Percentiles rank a stretch among this genome's conserved stretches.
phyloP scores from a whole-genome alignment of 2,797 vertebrate genomes.

The Adelosebastes latens region DNA sequence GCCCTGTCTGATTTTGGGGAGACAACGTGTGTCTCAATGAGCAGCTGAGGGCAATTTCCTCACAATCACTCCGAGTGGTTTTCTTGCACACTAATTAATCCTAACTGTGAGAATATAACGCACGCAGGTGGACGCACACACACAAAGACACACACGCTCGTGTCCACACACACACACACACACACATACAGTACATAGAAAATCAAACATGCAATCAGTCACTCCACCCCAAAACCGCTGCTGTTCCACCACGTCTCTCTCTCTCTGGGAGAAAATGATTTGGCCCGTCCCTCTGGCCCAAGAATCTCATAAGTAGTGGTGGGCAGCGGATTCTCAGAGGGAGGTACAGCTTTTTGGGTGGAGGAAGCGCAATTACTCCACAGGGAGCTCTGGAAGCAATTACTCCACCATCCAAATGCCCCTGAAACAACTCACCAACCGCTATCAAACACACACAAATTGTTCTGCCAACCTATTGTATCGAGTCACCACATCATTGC shows the following conservation, averaged over 20 bases:
- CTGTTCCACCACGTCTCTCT: constrained; percentile 43
- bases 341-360: constrained; percentile 58
- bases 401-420: constrained; percentile 74
- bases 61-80: constrained; percentile 58
- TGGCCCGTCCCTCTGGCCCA: constrained; percentile 42
- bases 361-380: constrained; percentile 75
- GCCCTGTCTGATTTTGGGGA: constrained; percentile 35
- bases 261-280: constrained; percentile 56
- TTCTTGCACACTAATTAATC: constrained; percentile 55
- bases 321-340: constrained; percentile 67
- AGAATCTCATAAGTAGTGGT: constrained; percentile 50
- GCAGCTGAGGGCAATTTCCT: constrained; percentile 77
- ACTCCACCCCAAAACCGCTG: constrained; percentile 41
- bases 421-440: constrained; percentile 68
- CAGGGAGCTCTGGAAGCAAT: constrained; percentile 82
- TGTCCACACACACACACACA: constrained; percentile 1
- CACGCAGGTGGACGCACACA: constrained; percentile 35
- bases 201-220: constrained; percentile 33
- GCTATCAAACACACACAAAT: constrained; percentile 50
- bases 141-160: neutral
- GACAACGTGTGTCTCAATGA: constrained; percentile 39
- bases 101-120: constrained; percentile 33
- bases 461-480: constrained; percentile 61
- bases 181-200: neutral
- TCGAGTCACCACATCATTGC: constrained; percentile 53